These are phyloP conservation scores for Aphelinus certus DNA, from an alignment of 1,140 invertebrate species.

Conservation along the genomic window DNA sequence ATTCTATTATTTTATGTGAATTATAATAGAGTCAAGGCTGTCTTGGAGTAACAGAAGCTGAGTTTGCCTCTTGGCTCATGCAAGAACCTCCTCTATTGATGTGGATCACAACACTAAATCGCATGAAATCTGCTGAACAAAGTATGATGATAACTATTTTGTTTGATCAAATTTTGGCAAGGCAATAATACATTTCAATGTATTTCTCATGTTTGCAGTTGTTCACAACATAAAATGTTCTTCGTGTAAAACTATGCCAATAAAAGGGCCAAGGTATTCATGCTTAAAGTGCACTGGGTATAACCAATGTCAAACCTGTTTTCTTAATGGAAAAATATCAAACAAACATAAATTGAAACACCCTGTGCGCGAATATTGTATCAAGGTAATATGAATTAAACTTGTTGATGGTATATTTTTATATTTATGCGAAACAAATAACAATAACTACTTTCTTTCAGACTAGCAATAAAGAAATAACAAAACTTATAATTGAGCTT, in stretches of 20 bases:
- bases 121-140: slow-evolving; percentile 68
- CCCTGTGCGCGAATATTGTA: slow-evolving; percentile 81
- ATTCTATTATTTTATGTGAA: not conserved
- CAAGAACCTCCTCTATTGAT: slow-evolving; percentile 70
- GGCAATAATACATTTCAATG: not conserved
- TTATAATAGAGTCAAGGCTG: slow-evolving; percentile 60
- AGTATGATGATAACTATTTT: slow-evolving; percentile 51
- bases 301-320: slow-evolving; percentile 84
- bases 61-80: slow-evolving; percentile 69
- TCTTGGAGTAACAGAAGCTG: slow-evolving; percentile 67
- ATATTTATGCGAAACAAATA: slow-evolving; percentile 28
- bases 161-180: slow-evolving; percentile 17
- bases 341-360: slow-evolving; percentile 81
- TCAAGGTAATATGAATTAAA: slow-evolving; percentile 58
- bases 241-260: slow-evolving; percentile 66
- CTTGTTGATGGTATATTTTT: slow-evolving; percentile 16
- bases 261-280: slow-evolving; percentile 73
- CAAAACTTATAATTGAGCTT: slow-evolving; percentile 65
- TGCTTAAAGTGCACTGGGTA: slow-evolving; percentile 81
- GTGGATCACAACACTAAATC: slow-evolving; percentile 72
- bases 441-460: slow-evolving; percentile 50
- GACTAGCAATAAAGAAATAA: slow-evolving; percentile 65
- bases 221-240: slow-evolving; percentile 69
- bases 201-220: slow-evolving; percentile 55
- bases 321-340: slow-evolving; percentile 76